Evolutionary conservation across 2,888 invertebrate genomes (phyloP), one percentile per base, ranked within the genome.

Genomic region (Nemoura dubitans): DNA sequence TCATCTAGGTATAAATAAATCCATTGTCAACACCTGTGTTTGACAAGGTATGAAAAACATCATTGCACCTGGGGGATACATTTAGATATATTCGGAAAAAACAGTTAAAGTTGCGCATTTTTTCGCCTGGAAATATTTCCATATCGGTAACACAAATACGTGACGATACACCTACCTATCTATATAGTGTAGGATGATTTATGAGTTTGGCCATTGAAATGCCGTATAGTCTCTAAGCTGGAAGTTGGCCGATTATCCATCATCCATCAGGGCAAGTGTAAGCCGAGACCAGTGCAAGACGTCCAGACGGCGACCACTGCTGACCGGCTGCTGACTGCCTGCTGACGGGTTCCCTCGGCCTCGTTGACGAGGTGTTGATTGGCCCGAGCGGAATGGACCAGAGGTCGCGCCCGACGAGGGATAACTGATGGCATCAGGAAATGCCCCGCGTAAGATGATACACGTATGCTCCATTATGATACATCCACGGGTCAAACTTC

Each of bases 381-480:
- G 59, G 59, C 1, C 59, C 21, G 59, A 36, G 36, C 36, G 10
- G 36, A 36, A 3, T 36, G 36, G 36, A 59, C 16, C 14, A 1
- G 59, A 59, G 59, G 59, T 59, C 59, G 59, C 16, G 21, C 6
- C 59, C 59, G 14, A 21, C 10, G 6, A 21, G 59, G 59, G 59
- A 59, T 59, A 59, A 59, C 59, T 59, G 59, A 59, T 59, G 59
- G 59, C 59, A 59, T 59, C 59, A 59, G 59, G 59, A 59, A 59
- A 59, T 59, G 59, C 59, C 16, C 59, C 59, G 59, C 14, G 59
- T 59, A 59, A 59, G 59, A 59, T 59, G 59, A 59, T 59, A 59
- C 59, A 59, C 59, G 59, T 59, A 59, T 59, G 59, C 59, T 59
- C 59, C 59, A 59, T 59, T 59, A 59, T 59, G 59, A 59, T 59